Evolutionary conservation across 2,113 vertebrate species (phyloP).

Genomic region (Brachyistius frenatus): DNA sequence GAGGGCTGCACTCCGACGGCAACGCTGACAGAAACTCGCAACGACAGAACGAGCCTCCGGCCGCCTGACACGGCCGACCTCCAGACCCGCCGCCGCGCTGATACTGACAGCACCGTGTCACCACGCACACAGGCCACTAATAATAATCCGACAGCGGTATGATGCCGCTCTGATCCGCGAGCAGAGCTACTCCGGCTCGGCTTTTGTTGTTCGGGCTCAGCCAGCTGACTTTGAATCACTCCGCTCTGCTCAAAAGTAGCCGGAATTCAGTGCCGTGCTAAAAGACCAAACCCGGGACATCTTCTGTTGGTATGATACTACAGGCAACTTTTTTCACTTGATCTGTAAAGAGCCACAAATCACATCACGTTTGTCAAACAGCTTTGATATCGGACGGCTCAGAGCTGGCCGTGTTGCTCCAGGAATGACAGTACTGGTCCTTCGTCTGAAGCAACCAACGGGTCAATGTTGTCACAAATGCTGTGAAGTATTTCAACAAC

Average conservation of each 20-base stretch:
- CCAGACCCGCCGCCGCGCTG: constrained; percentile 44
- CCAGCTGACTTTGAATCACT: background rate
- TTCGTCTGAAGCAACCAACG: background rate
- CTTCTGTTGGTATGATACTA: background rate
- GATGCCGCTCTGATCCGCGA: constrained; percentile 23
- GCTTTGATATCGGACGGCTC: background rate
- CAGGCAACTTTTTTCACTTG: background rate
- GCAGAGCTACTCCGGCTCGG: background rate
- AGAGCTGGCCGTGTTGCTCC: background rate
- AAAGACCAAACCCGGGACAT: background rate
- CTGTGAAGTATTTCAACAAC: background rate
- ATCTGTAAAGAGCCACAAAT: constrained; percentile 1
- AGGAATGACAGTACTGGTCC: background rate
- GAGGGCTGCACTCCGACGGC: constrained; percentile 32
- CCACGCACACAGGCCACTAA: constrained; percentile 45
- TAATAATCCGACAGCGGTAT: constrained; percentile 38
- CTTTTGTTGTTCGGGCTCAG: constrained; percentile 3
- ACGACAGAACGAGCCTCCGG: constrained; percentile 60
- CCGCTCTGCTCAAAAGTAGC: background rate
- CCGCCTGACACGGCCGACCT: constrained; percentile 51
- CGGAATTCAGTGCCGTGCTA: background rate
- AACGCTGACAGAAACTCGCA: constrained; percentile 56
- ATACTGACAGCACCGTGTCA: constrained; percentile 44
- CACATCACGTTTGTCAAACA: background rate
- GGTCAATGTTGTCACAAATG: background rate